phyloP scores from a whole-genome alignment of 2,113 vertebrate genomes.

The Aplodontia rufa region DNA sequence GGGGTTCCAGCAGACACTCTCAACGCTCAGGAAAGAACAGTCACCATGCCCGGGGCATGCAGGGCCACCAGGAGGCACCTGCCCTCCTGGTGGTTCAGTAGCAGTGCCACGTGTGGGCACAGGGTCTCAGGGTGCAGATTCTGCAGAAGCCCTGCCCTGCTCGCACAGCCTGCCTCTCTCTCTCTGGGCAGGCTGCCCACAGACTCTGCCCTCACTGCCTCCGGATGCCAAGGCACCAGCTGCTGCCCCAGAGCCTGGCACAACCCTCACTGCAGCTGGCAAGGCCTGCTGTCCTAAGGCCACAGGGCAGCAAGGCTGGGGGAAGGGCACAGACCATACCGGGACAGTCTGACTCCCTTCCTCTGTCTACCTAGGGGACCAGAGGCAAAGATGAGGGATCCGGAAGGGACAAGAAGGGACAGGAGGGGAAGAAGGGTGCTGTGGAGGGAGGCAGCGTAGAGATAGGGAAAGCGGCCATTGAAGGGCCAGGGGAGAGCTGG shows the following conservation, averaged over 20 bases:
- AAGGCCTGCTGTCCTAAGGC: conserved; percentile 60
- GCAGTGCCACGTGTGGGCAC: rapidly evolving
- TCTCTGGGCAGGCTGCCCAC: conserved; percentile 66
- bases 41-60: not conserved
- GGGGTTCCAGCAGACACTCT: not conserved
- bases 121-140: not conserved
- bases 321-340: not conserved
- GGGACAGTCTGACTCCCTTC: not conserved
- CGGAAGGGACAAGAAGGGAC: not conserved
- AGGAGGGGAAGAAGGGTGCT: not conserved
- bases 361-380: not conserved
- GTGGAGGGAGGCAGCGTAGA: not conserved
- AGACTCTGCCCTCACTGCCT: conserved; percentile 60
- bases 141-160: not conserved
- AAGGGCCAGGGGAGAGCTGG: not conserved
- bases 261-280: conserved; percentile 70
- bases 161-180: conserved; percentile 48
- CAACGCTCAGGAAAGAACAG: not conserved
- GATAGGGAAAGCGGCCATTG: not conserved
- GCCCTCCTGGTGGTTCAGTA: not conserved
- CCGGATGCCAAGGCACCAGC: conserved; percentile 78
- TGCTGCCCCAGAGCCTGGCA: conserved; percentile 77
- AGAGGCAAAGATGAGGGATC: not conserved
- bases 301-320: conserved; percentile 22
- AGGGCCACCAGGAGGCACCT: not conserved